These are phyloP conservation scores for Serripes groenlandicus DNA, from an alignment of 2,888 invertebrate species.

Conservation along the genomic window DNA sequence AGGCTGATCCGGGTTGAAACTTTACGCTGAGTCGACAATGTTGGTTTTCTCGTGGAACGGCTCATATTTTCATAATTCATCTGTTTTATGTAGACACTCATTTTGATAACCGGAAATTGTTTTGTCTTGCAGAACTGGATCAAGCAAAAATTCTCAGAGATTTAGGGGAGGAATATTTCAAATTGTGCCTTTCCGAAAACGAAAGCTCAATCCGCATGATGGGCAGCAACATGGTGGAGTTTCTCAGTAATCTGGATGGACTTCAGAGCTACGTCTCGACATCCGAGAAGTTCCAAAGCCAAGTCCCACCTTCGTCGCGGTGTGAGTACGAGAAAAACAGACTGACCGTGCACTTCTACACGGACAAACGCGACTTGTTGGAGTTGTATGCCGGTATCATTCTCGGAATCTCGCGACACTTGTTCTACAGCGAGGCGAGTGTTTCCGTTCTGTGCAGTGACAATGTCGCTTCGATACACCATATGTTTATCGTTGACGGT, in stretches of 20 bases:
- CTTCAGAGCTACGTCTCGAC: constrained; percentile 95
- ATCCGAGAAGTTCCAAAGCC: constrained; percentile 94
- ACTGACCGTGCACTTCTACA: constrained; percentile 95
- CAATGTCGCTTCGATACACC: constrained; percentile 94
- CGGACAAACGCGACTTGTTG: constrained; percentile 96
- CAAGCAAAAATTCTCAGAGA: constrained; percentile 93
- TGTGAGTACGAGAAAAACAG: constrained; percentile 87
- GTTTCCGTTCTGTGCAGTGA: constrained; percentile 94
- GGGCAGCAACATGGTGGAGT: constrained; percentile 97
- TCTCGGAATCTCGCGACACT: constrained; percentile 97
- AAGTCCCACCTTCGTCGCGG: constrained; percentile 93
- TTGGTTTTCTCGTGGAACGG: too few relatives aligned
- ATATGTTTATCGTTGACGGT: constrained; percentile 72
- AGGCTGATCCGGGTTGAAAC: too few relatives aligned
- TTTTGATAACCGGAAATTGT: too few relatives aligned
- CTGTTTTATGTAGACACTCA: too few relatives aligned
- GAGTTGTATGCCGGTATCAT: constrained; percentile 99
- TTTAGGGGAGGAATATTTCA: constrained; percentile 98
- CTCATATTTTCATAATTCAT: too few relatives aligned
- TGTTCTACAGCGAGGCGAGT: constrained; percentile 96
- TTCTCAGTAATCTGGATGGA: constrained; percentile 97
- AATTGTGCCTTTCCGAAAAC: constrained; percentile 98
- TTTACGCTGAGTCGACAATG: too few relatives aligned
- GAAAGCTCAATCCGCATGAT: constrained; percentile 97
- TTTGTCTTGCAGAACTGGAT: constrained; percentile 1